Evolutionary conservation across 2,797 vertebrate genomes (phyloP).

Genomic region (Coluber constrictor): DNA sequence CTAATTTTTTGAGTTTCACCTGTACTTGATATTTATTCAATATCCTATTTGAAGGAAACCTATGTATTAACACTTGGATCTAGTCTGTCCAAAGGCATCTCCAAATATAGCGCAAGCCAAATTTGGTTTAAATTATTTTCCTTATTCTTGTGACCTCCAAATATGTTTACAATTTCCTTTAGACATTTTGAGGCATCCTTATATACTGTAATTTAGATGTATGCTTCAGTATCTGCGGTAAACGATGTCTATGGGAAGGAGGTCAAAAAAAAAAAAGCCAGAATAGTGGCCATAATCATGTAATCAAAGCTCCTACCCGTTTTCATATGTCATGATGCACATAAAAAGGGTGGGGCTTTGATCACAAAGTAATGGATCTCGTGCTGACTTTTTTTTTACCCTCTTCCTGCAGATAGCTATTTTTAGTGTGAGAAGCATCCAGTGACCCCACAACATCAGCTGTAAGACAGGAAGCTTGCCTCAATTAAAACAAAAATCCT

Average conservation of each 20-base stretch:
- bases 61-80: background rate
- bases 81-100: background rate
- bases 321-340: background rate
- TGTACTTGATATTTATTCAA: background rate
- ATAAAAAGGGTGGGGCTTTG: background rate
- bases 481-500: background rate
- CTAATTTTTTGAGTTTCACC: too few species aligned
- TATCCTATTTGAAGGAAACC: background rate
- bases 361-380: background rate
- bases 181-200: background rate
- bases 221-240: background rate
- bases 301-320: background rate
- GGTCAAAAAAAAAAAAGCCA: background rate
- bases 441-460: background rate
- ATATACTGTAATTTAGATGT: background rate
- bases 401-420: background rate
- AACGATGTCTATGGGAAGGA: background rate
- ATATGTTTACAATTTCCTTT: background rate
- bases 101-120: background rate
- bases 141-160: background rate
- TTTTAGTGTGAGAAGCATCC: background rate
- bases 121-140: background rate
- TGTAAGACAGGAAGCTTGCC: background rate
- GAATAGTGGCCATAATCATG: background rate
- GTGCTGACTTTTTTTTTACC: background rate